Conservation (phyloP, 2,113 vertebrate genomes). For the Fulmarus glacialis region DNA sequence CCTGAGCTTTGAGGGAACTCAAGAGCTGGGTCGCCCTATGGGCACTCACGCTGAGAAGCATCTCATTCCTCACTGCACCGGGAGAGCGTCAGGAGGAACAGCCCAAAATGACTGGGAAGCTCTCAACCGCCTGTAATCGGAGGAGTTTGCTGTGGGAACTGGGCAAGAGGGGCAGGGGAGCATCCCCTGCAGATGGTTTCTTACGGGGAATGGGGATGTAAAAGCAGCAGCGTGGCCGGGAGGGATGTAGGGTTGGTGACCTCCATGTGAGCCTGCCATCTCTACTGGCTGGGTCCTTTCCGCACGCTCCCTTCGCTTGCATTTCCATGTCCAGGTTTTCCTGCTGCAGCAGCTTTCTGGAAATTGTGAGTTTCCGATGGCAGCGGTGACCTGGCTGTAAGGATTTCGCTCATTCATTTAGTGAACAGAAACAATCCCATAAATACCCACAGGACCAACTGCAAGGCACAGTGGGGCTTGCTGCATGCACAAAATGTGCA, state of each 20-base stretch:
- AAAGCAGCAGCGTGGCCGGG: accelerated
- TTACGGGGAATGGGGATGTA: not conserved
- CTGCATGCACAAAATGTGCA: not conserved
- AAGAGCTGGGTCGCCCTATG: not conserved
- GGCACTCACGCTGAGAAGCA: accelerated
- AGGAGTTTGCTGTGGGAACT: not conserved
- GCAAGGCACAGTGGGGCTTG: not conserved
- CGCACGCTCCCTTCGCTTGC: accelerated
- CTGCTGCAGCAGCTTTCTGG: not conserved
- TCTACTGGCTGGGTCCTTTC: not conserved
- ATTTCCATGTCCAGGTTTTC: not conserved
- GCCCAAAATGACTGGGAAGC: not conserved
- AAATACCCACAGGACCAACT: not conserved
- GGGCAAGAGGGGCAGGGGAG: not conserved
- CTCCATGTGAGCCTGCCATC: accelerated
- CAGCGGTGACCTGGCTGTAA: not conserved
- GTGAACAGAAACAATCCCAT: not conserved
- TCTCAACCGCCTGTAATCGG: accelerated
- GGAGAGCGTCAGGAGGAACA: not conserved
- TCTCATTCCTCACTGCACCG: accelerated
- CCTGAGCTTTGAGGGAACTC: not conserved
- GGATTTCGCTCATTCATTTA: not conserved
- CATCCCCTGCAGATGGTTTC: not conserved
- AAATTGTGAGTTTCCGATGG: not conserved
- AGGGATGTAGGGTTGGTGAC: not conserved